Percentiles rank a stretch among this genome's conserved stretches.
These are phyloP conservation scores for Plebejus argus DNA, from an alignment of 2,888 invertebrate genomes.

Conservation along the genomic window DNA sequence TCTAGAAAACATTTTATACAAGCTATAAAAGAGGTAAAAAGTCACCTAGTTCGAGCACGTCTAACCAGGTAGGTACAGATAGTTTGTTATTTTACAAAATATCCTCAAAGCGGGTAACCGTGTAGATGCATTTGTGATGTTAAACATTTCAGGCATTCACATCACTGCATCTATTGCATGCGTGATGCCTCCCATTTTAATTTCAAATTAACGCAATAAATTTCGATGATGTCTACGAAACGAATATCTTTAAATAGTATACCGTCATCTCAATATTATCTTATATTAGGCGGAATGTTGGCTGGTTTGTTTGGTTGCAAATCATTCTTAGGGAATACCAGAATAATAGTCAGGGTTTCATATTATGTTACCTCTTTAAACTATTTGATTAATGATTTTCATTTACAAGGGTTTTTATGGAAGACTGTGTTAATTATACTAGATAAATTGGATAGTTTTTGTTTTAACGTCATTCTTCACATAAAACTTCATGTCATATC, in stretches of 20 bases:
- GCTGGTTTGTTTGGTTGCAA: background rate
- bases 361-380: background rate
- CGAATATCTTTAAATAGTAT: background rate
- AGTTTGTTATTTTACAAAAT: background rate
- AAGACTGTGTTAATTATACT: too few relatives aligned
- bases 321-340: too few relatives aligned
- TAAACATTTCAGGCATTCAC: slow-evolving; percentile 48
- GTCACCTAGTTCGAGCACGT: too few relatives aligned
- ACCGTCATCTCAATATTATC: slow-evolving; percentile 1
- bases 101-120: slow-evolving; percentile 12
- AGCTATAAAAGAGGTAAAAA: too few relatives aligned
- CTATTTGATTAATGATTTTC: too few relatives aligned
- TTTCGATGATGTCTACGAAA: slow-evolving; percentile 48
- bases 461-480: too few relatives aligned
- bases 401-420: too few relatives aligned
- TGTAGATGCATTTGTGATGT: slow-evolving; percentile 49
- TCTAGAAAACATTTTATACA: too few relatives aligned
- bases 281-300: background rate
- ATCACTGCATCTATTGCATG: slow-evolving; percentile 52
- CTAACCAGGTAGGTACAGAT: too few relatives aligned
- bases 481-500: too few relatives aligned
- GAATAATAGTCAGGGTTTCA: background rate
- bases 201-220: slow-evolving; percentile 58
- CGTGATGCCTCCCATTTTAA: slow-evolving; percentile 51
- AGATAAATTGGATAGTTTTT: too few relatives aligned